A percentile compares a stretch with the other conserved stretches of the same genome.
These are phyloP conservation scores for Gymnocypris eckloni DNA, from an alignment of 2,797 vertebrate genomes.

Conservation along the genomic window DNA sequence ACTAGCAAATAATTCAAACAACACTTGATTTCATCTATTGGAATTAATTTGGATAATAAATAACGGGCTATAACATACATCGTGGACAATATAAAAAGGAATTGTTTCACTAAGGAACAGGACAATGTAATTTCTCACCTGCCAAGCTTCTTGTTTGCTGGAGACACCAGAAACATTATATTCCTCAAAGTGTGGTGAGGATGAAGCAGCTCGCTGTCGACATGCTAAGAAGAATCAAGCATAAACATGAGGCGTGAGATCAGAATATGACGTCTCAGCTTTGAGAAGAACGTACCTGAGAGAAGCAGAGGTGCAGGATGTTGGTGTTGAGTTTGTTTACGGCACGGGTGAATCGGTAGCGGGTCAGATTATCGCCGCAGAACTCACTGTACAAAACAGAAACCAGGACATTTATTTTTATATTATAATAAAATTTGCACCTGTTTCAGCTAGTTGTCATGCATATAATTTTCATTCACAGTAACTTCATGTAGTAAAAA, in stretches of 20 bases:
- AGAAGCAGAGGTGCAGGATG: slow-evolving; percentile 95
- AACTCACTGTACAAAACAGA: slow-evolving; percentile 84
- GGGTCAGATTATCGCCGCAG: slow-evolving; percentile 94
- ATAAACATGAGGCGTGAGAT: slow-evolving; percentile 26
- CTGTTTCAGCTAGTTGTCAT: background rate
- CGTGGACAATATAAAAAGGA: background rate
- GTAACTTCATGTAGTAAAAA: background rate
- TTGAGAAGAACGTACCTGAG: slow-evolving; percentile 82
- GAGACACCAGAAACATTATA: slow-evolving; percentile 94
- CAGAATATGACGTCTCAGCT: background rate
- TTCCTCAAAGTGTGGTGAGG: slow-evolving; percentile 97
- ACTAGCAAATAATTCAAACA: background rate
- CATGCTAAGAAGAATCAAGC: slow-evolving; percentile 78
- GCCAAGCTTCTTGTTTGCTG: slow-evolving; percentile 89
- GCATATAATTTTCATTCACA: background rate
- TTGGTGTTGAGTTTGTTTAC: slow-evolving; percentile 96
- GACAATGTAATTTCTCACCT: slow-evolving; percentile 80
- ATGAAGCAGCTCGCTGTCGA: slow-evolving; percentile 93
- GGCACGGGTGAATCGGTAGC: slow-evolving; percentile 91
- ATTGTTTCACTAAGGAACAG: background rate
- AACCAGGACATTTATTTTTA: background rate
- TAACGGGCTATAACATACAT: background rate
- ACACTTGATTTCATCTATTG: background rate
- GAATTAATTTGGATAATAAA: background rate
- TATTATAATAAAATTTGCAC: background rate